Percentiles rank a stretch among this genome's conserved stretches.
Evolutionary conservation across 53 echinoderm and acorn worm species (phyloP).

Genomic region (Patiria pectinifera): DNA sequence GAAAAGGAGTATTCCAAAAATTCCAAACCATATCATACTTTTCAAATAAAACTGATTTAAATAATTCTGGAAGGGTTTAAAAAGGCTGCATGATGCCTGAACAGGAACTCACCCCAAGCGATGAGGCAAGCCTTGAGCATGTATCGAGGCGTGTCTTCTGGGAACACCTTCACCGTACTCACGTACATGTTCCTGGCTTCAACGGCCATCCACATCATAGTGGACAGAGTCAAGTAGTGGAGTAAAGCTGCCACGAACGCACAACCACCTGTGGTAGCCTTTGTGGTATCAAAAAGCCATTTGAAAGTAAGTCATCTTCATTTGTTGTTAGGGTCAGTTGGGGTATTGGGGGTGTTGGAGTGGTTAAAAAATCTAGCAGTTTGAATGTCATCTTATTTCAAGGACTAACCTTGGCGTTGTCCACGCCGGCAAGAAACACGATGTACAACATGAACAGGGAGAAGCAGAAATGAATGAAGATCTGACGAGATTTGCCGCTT

Average conservation of each 20-base stretch:
- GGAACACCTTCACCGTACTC: conserved; percentile 77
- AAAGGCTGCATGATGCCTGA: no score
- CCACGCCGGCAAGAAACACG: conserved; percentile 80
- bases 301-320: no score
- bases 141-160: conserved; percentile 63
- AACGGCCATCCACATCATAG: conserved; percentile 87
- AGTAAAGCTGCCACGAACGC: conserved; percentile 76
- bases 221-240: conserved; percentile 84
- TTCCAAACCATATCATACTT: no score
- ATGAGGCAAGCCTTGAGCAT: conserved; percentile 71
- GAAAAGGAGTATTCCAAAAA: no score
- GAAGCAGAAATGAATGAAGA: conserved; percentile 82
- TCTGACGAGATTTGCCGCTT: conserved; percentile 73
- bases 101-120: conserved; percentile 81
- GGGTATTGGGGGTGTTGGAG: no score
- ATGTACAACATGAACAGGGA: conserved; percentile 79
- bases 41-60: no score
- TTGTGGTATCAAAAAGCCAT: not conserved
- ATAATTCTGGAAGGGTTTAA: no score
- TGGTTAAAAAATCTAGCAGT: no score
- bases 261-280: conserved; percentile 61
- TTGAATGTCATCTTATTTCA: no score
- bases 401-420: conserved; percentile 32
- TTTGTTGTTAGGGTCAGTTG: no score
- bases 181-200: conserved; percentile 89